Percentiles rank a stretch among this genome's conserved stretches.
These are phyloP conservation scores for Nycticorax nycticorax DNA, from an alignment of 2,113 vertebrate species.

Conservation along the genomic window DNA sequence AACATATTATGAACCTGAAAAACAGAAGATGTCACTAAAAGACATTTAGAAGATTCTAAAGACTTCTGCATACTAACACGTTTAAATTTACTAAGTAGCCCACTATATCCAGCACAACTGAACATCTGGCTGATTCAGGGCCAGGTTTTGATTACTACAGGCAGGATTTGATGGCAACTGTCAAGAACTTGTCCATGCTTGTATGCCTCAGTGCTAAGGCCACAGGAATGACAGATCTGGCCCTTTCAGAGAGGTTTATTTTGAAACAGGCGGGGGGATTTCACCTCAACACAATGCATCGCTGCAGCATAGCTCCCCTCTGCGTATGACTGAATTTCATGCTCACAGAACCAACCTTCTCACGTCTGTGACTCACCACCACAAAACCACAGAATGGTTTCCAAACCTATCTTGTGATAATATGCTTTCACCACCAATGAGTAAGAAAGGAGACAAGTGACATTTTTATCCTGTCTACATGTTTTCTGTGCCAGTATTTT, in stretches of 20 bases:
- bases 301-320: not conserved
- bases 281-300: not conserved
- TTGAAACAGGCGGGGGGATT: not conserved
- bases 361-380: not conserved
- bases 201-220: not conserved
- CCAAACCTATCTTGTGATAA: not conserved
- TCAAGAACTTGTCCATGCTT: not conserved
- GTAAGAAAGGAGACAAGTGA: not conserved
- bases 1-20: not conserved
- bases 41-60: not conserved
- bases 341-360: not conserved
- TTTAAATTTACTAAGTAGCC: not conserved
- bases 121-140: not conserved
- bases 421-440: not conserved
- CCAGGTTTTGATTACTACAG: not conserved
- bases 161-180: not conserved
- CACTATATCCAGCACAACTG: not conserved
- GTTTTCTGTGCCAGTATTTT: not conserved
- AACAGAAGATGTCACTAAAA: not conserved
- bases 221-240: not conserved
- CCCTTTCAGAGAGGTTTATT: not conserved
- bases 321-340: not conserved
- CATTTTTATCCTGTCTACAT: not conserved
- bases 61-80: not conserved
- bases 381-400: not conserved